Conservation (phyloP, 2,797 vertebrate species). For the Enteromius unitaeniatus region DNA sequence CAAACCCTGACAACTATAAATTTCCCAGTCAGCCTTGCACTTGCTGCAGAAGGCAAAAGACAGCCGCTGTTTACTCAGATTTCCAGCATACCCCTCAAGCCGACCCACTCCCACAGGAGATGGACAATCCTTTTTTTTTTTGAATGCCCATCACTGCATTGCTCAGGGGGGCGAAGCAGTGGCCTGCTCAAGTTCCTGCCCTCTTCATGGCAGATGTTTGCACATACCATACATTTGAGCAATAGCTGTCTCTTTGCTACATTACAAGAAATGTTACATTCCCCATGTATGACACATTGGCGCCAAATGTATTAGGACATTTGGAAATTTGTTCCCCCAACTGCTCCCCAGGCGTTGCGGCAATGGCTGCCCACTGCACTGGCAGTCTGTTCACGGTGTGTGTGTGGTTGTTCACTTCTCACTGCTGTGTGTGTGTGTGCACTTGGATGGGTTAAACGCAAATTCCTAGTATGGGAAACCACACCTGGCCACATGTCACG, state of each 20-base stretch:
- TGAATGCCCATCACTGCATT: conserved; percentile 20
- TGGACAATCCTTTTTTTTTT: conserved; percentile 30
- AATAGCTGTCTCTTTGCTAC: not conserved
- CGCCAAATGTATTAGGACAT: not conserved
- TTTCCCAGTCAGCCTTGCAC: conserved; percentile 53
- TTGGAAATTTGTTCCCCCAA: not conserved
- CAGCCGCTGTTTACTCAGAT: conserved; percentile 47
- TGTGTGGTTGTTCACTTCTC: no score
- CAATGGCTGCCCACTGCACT: no score
- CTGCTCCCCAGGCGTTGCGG: no score
- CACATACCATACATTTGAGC: conserved; percentile 16
- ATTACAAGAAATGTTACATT: conserved; percentile 7
- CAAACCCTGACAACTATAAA: conserved; percentile 63
- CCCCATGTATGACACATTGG: not conserved
- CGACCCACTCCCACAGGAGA: conserved; percentile 9
- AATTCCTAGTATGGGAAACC: no score
- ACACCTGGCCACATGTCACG: no score
- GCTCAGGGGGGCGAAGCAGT: conserved; percentile 31
- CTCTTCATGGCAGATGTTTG: conserved; percentile 24
- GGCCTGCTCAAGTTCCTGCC: conserved; percentile 42
- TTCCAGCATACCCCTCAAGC: conserved; percentile 30
- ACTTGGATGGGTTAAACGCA: no score
- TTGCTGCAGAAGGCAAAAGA: conserved; percentile 33
- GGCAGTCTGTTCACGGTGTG: no score
- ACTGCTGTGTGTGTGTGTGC: no score